These are phyloP conservation scores for Odontothrips loti DNA, from an alignment of 2,888 invertebrate genomes.

Conservation along the genomic window DNA sequence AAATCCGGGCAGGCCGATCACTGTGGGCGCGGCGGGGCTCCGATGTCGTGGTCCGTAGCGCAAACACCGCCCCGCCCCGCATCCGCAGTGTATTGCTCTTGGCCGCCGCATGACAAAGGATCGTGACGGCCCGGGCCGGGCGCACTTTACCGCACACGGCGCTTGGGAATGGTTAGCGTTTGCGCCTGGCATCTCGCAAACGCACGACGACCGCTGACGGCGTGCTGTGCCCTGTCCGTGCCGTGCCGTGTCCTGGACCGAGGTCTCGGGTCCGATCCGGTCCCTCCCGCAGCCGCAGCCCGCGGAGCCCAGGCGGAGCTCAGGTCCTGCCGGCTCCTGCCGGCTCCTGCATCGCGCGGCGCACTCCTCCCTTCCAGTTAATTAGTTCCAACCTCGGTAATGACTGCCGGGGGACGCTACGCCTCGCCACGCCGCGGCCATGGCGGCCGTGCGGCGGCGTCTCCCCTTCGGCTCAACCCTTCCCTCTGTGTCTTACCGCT, in stretches of 20 bases:
- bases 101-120: no score
- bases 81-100: no score
- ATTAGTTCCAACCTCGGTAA: constrained; percentile 19
- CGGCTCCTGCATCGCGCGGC: neutral
- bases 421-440: neutral
- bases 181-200: no score
- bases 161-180: no score
- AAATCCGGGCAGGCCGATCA: neutral
- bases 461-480: neutral
- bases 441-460: neutral
- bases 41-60: no score
- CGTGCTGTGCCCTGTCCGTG: no score
- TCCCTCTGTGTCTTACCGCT: neutral
- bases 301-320: neutral
- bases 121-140: no score
- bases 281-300: neutral
- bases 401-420: constrained; percentile 13
- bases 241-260: no score
- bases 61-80: no score
- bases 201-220: no score
- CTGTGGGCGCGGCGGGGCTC: no score
- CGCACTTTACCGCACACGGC: neutral
- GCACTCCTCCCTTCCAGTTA: constrained; percentile 14
- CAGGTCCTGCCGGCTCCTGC: neutral
- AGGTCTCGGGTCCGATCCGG: no score